phyloP scores from a whole-genome alignment of 1,140 invertebrate genomes.

The Heliconius himera region DNA sequence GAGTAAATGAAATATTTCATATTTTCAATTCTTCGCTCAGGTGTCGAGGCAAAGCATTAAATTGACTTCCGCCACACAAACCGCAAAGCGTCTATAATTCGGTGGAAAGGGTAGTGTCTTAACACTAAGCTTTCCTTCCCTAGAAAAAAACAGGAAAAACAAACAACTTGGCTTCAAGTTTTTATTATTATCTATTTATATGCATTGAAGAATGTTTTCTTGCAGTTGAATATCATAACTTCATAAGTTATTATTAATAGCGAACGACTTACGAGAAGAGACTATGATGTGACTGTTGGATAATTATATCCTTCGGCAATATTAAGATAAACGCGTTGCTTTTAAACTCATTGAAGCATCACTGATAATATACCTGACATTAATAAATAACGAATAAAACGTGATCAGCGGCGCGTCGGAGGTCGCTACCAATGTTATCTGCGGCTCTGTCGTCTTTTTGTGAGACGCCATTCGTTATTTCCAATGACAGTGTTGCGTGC shows the following conservation, averaged over 20 bases:
- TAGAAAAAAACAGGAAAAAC: too few species aligned
- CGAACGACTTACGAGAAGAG: not conserved
- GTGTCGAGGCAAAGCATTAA: too few species aligned
- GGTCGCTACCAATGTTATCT: conserved; percentile 41
- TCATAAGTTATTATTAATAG: not conserved
- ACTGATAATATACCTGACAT: conserved; percentile 43
- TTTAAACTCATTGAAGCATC: conserved; percentile 42
- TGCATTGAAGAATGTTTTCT: not conserved
- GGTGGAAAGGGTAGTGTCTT: too few species aligned
- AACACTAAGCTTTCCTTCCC: too few species aligned
- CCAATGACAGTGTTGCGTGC: conserved; percentile 21
- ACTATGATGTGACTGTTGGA: conserved; percentile 8
- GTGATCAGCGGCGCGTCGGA: conserved; percentile 31
- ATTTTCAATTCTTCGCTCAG: too few species aligned
- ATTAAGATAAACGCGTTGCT: conserved; percentile 34
- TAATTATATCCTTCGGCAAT: conserved; percentile 24
- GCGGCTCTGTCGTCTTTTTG: conserved; percentile 29
- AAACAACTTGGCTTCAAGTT: too few species aligned
- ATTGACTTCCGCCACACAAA: too few species aligned
- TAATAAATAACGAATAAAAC: conserved; percentile 36
- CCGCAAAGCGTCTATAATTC: too few species aligned
- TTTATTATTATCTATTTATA: not conserved
- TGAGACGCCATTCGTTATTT: conserved; percentile 33
- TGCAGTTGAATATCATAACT: not conserved
- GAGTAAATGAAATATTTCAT: too few species aligned